These are phyloP conservation scores for Philopotamus ludificatus DNA, from an alignment of 1,140 invertebrate genomes.

Conservation along the genomic window DNA sequence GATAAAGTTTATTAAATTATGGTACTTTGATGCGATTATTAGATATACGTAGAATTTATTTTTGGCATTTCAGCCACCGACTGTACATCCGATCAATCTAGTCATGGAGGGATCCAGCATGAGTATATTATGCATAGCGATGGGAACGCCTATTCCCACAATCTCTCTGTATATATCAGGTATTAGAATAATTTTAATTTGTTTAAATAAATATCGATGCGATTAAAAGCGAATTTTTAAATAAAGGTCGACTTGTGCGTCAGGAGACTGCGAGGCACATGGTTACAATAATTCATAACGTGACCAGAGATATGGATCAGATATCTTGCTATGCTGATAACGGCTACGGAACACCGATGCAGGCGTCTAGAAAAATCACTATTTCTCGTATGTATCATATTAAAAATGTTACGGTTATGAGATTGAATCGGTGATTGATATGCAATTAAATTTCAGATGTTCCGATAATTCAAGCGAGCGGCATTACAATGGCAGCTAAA, in stretches of 20 bases:
- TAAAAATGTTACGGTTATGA: not conserved
- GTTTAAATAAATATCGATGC: not conserved
- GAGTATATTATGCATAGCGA: constrained; percentile 79
- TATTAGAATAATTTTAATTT: constrained; percentile 39
- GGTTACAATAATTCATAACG: constrained; percentile 78
- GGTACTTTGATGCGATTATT: no score
- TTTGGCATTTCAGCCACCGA: constrained; percentile 63
- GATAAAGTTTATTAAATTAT: not conserved
- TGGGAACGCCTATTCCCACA: constrained; percentile 78
- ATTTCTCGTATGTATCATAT: constrained; percentile 71
- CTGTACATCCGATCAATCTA: constrained; percentile 77
- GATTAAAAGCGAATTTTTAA: constrained; percentile 5
- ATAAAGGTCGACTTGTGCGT: constrained; percentile 66
- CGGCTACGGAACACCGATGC: constrained; percentile 79
- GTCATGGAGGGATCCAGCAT: constrained; percentile 80
- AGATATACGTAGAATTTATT: constrained; percentile 11
- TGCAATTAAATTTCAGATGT: constrained; percentile 56
- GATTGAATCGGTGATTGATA: not conserved
- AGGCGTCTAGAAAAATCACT: constrained; percentile 71
- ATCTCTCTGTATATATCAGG: constrained; percentile 75
- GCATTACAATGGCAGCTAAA: constrained; percentile 69
- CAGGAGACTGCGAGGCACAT: constrained; percentile 77
- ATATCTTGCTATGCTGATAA: constrained; percentile 84
- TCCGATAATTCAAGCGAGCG: constrained; percentile 70
- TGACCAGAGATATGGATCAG: constrained; percentile 77